Evolutionary conservation across 1,140 invertebrate genomes (phyloP), one percentile per base, ranked within the genome.

Genomic region (Diachasma alloeum): DNA sequence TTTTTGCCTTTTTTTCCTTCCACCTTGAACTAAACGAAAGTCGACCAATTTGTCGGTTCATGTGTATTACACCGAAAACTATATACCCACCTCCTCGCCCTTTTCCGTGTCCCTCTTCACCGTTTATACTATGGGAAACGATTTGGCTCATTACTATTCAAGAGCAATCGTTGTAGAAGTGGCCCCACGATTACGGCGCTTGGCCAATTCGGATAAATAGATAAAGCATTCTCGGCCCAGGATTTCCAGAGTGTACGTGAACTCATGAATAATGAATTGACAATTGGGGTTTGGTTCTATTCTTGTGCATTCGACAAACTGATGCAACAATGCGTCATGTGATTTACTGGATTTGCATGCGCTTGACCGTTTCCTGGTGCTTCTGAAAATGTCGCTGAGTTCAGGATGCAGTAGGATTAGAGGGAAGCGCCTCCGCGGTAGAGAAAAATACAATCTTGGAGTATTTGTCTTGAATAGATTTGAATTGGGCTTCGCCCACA

Each of bases 131-230:
- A 68, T 68, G 31, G 36, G 22, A 68, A 68, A 68, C 66, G 66
- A 68, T 68, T 68, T 37, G 31, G 66, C 31, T 68, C 66, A 68
- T 68, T 68, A 68, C 17, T 68, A 68, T 68, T 68, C 66, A 68
- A 68, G 66, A 68, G 66, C 66, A 68, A 68, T 68, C 66, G 66
- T 68, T 37, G 66, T 68, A 17, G 66, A 76, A 76, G 68, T 77
- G 37, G 59, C 39, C 63, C 69, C 70, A 68, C 66, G 66, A 68
- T 68, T 68, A 68, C 66, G 66, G 66, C 66, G 66, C 36, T 68
- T 36, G 66, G n/a, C 66, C 66, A 68, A 68, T 68, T 68, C 66
- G 66, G 66, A 68, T 68, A 68, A 68, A 68, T 68, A 68, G 66
- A 68, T 68, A 68, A 68, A 68, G 66, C 36, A 68, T 68, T 68